Evolutionary conservation across 2,797 vertebrate species (phyloP).

Genomic region (Myotis daubentonii): DNA sequence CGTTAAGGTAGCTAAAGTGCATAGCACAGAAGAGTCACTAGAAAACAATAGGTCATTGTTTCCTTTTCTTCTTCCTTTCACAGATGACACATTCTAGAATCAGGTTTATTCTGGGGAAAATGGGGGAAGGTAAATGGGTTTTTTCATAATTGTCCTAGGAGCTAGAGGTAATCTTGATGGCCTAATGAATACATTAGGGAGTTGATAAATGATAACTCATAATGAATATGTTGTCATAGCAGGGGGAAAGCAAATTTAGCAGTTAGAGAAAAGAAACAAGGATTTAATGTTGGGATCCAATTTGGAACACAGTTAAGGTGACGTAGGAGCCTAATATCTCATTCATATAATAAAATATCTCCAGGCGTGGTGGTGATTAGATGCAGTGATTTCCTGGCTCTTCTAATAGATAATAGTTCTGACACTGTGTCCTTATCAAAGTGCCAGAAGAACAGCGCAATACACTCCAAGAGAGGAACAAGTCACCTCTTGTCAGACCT

Average conservation of each 20-base stretch:
- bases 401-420: constrained; percentile 53
- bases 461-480: constrained; percentile 13
- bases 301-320: constrained; percentile 63
- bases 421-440: constrained; percentile 67
- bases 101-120: background rate
- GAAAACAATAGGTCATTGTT: background rate
- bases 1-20: background rate
- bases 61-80: background rate
- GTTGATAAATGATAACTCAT: constrained; percentile 51
- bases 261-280: constrained; percentile 48
- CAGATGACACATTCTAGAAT: background rate
- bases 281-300: constrained; percentile 60
- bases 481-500: constrained; percentile 44
- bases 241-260: constrained; percentile 35
- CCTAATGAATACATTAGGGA: background rate
- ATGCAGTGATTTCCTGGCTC: constrained; percentile 49
- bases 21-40: background rate
- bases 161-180: background rate
- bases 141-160: background rate
- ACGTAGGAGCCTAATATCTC: constrained; percentile 62
- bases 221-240: constrained; percentile 47
- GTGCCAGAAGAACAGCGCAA: constrained; percentile 11
- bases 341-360: constrained; percentile 62
- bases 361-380: constrained; percentile 51
- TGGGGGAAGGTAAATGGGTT: background rate